Evolutionary conservation across 1,140 invertebrate genomes (phyloP).

Genomic region (Solen grandis): DNA sequence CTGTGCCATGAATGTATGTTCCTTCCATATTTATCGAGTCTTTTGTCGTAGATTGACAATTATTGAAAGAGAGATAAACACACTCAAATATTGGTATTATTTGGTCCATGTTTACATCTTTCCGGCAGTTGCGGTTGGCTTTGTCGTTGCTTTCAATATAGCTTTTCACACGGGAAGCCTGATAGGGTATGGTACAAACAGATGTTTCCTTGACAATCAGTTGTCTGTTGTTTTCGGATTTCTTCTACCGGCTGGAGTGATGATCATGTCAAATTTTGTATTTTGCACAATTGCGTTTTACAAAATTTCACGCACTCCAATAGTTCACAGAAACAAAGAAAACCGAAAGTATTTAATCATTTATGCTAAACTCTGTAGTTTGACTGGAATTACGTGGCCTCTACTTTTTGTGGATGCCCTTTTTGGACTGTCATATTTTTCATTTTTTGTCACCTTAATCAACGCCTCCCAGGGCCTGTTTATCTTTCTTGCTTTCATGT

Average conservation of each 20-base stretch:
- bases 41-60: background rate
- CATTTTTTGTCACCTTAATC: conserved; percentile 9
- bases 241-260: background rate
- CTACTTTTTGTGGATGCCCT: conserved; percentile 22
- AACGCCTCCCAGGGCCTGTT: conserved; percentile 37
- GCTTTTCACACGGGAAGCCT: background rate
- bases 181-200: conserved; percentile 6
- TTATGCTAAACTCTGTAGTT: conserved; percentile 36
- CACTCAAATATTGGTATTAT: background rate
- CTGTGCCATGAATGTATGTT: conserved; percentile 59
- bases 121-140: background rate
- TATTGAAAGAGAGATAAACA: too few relatives aligned
- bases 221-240: conserved; percentile 1
- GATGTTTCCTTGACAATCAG: conserved; percentile 24
- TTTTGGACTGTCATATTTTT: conserved; percentile 5
- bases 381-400: conserved; percentile 35
- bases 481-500: conserved; percentile 36
- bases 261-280: conserved; percentile 4
- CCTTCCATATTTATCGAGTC: conserved; percentile 53
- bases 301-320: conserved; percentile 18
- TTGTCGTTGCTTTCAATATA: background rate
- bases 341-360: background rate
- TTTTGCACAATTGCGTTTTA: conserved; percentile 22
- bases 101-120: background rate
- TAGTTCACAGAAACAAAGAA: background rate